These are phyloP conservation scores for Oryzias javanicus DNA, from an alignment of 2,113 vertebrate genomes.

Conservation along the genomic window DNA sequence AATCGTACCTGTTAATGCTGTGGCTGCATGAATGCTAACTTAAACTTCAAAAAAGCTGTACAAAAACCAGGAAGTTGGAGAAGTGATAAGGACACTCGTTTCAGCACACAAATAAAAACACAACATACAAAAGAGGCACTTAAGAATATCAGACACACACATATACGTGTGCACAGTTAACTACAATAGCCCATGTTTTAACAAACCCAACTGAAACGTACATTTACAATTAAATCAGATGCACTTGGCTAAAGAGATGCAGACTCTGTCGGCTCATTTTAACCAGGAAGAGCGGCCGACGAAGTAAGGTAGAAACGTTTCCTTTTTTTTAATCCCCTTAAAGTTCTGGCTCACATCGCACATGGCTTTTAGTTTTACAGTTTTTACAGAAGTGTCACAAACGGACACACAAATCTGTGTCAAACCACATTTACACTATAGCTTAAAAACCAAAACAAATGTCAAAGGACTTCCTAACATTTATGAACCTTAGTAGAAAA, in stretches of 20 bases:
- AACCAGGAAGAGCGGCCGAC: slow-evolving; percentile 40
- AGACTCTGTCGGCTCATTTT: slow-evolving; percentile 13
- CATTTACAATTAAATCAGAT: slow-evolving; percentile 65
- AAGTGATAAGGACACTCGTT: slow-evolving; percentile 37
- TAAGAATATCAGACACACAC: slow-evolving; percentile 53
- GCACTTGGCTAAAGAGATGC: slow-evolving; percentile 30
- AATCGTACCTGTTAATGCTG: slow-evolving; percentile 21
- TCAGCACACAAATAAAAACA: slow-evolving; percentile 46
- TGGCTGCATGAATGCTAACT: slow-evolving; percentile 30
- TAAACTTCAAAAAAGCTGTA: slow-evolving; percentile 56
- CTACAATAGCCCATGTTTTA: slow-evolving; percentile 49
- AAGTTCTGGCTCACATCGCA: slow-evolving; percentile 5
- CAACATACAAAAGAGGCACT: slow-evolving; percentile 77
- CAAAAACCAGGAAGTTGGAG: slow-evolving; percentile 43
- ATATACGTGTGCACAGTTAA: slow-evolving; percentile 22
- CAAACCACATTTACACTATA: no score
- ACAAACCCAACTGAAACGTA: slow-evolving; percentile 60
- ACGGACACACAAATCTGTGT: neutral
- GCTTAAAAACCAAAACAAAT: no score
- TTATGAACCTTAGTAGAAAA: no score
- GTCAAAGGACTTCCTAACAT: no score
- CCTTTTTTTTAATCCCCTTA: neutral
- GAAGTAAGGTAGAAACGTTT: slow-evolving; percentile 13
- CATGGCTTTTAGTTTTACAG: slow-evolving; percentile 46
- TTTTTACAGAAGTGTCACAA: neutral